Evolutionary conservation across 1,140 invertebrate species (phyloP).

Genomic region (Tetranychus cinnabarinus): DNA sequence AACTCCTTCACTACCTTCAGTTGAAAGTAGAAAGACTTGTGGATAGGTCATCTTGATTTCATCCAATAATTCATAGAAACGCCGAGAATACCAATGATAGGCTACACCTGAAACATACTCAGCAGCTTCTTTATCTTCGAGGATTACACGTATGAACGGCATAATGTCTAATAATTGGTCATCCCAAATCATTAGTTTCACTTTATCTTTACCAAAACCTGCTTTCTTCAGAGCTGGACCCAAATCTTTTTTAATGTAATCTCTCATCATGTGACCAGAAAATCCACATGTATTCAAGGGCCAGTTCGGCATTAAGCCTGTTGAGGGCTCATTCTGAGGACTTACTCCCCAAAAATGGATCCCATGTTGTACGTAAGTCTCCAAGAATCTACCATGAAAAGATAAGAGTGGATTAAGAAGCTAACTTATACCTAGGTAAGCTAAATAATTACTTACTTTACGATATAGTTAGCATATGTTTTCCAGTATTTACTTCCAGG

Average conservation of each 20-base stretch:
- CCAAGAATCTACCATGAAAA: conserved; percentile 14
- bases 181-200: conserved; percentile 6
- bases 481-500: conserved; percentile 1
- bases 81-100: conserved; percentile 42
- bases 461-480: conserved; percentile 50
- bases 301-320: conserved; percentile 24
- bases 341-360: conserved; percentile 35
- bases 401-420: no score
- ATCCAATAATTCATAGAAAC: conserved; percentile 11
- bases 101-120: conserved; percentile 8
- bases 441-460: background rate
- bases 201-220: conserved; percentile 18
- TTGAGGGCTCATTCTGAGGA: conserved; percentile 32
- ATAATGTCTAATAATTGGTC: background rate
- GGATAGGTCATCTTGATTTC: conserved; percentile 27
- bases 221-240: conserved; percentile 13
- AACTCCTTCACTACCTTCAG: conserved; percentile 22
- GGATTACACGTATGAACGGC: background rate
- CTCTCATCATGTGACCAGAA: background rate
- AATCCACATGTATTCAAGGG: conserved; percentile 7
- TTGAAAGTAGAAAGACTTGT: conserved; percentile 39
- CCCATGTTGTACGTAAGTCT: conserved; percentile 28
- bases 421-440: no score
- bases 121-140: conserved; percentile 4
- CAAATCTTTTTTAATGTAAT: conserved; percentile 4